phyloP scores from a whole-genome alignment of 1,140 invertebrate genomes.

The Papilio dardanus region DNA sequence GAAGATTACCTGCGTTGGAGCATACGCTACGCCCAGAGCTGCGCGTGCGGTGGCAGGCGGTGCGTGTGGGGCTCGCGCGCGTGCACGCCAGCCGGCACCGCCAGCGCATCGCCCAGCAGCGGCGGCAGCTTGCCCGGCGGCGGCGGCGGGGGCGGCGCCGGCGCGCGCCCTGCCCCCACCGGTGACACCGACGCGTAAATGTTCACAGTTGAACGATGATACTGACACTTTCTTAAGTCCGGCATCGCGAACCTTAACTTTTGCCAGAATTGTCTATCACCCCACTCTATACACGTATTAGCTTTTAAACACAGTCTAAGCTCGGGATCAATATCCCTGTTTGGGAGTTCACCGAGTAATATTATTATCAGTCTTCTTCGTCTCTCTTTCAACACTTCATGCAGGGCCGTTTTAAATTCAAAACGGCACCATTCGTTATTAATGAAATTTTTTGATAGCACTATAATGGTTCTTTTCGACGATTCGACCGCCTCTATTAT shows the following conservation, averaged over 20 bases:
- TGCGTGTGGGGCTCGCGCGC: conserved; percentile 90
- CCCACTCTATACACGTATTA: conserved; percentile 95
- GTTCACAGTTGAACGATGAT: conserved; percentile 85
- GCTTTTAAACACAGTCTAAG: conserved; percentile 94
- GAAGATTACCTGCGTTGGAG: conserved; percentile 82
- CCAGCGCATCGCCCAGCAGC: conserved; percentile 77
- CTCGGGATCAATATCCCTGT: conserved; percentile 94
- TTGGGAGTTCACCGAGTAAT: conserved; percentile 91
- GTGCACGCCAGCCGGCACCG: conserved; percentile 85
- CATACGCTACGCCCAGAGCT: conserved; percentile 87
- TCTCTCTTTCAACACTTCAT: conserved; percentile 93
- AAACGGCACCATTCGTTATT: conserved; percentile 97
- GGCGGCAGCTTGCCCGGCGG: conserved; percentile 83
- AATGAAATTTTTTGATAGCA: conserved; percentile 96
- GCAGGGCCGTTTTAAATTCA: conserved; percentile 96
- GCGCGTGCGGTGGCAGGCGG: conserved; percentile 95
- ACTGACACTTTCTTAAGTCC: conserved; percentile 85
- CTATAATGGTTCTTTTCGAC: conserved; percentile 93
- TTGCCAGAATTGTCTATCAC: conserved; percentile 97
- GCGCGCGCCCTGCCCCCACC: conserved; percentile 82
- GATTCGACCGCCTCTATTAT: conserved; percentile 95
- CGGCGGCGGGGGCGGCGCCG: conserved; percentile 86
- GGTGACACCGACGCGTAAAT: conserved; percentile 85
- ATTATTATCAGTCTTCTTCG: conserved; percentile 92
- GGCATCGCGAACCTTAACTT: conserved; percentile 96